These are phyloP conservation scores for Megaceryle alcyon DNA, from an alignment of 2,797 vertebrate genomes.

Conservation along the genomic window DNA sequence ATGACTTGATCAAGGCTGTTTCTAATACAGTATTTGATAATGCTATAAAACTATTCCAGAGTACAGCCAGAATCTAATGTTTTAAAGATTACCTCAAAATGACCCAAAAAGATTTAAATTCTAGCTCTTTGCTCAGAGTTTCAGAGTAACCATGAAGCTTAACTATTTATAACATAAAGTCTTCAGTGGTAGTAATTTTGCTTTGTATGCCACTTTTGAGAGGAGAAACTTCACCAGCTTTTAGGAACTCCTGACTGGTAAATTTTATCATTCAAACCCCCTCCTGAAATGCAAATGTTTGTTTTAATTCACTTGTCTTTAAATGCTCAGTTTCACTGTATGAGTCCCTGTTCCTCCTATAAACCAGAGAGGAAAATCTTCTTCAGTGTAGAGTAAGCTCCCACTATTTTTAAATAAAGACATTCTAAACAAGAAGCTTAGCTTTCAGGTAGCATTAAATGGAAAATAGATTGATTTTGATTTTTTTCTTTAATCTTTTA, in stretches of 20 bases:
- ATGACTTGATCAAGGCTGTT: not conserved
- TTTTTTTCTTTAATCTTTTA: not conserved
- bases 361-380: not conserved
- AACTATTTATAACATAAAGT: not conserved
- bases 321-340: not conserved
- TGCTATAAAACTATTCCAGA: not conserved
- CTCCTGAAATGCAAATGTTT: not conserved
- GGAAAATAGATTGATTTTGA: not conserved
- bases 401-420: not conserved
- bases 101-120: not conserved
- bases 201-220: not conserved
- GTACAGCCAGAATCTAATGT: not conserved
- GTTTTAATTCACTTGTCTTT: not conserved
- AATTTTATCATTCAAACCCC: not conserved
- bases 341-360: not conserved
- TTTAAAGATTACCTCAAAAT: not conserved
- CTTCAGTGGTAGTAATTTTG: not conserved
- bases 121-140: not conserved
- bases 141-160: not conserved
- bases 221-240: not conserved
- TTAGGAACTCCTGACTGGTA: not conserved
- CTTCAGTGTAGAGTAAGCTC: not conserved
- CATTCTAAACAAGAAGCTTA: not conserved
- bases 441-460: not conserved
- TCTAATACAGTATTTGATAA: not conserved